Conservation (phyloP, 2,797 vertebrate species). For the Ptychobarbus kaznakovi region DNA sequence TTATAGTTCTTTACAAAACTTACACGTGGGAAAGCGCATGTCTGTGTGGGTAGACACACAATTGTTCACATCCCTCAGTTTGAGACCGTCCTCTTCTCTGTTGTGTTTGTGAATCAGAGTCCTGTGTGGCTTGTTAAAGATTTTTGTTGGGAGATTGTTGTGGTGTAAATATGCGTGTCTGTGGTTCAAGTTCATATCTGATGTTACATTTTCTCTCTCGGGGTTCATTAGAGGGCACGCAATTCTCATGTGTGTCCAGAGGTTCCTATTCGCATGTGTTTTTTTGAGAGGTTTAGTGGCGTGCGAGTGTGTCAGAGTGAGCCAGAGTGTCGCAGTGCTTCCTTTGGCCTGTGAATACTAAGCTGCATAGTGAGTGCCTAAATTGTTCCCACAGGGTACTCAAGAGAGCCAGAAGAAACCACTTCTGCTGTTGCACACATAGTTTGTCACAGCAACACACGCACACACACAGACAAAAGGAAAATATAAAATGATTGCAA, state of each 20-base stretch:
- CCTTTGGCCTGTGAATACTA: slow-evolving; percentile 47
- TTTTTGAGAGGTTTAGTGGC: slow-evolving; percentile 17
- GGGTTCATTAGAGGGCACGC: slow-evolving; percentile 17
- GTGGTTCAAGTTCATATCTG: slow-evolving; percentile 15
- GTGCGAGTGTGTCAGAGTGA: slow-evolving; percentile 21
- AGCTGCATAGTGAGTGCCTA: slow-evolving; percentile 51
- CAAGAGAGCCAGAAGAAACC: slow-evolving; percentile 42
- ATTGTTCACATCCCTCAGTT: slow-evolving; percentile 1
- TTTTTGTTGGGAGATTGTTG: background rate
- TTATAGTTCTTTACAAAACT: background rate
- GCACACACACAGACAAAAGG: slow-evolving; percentile 1
- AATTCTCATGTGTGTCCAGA: slow-evolving; percentile 30
- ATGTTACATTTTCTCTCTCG: slow-evolving; percentile 21
- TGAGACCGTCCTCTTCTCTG: background rate
- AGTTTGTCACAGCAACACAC: background rate
- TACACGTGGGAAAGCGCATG: background rate
- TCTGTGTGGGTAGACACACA: background rate
- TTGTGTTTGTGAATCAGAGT: background rate
- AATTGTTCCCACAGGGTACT: slow-evolving; percentile 47
- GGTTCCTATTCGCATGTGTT: background rate
- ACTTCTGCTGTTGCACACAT: slow-evolving; percentile 39
- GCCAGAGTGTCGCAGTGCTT: slow-evolving; percentile 47
- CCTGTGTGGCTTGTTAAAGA: slow-evolving; percentile 41
- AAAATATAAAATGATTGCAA: background rate
- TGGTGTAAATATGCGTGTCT: slow-evolving; percentile 19